These are phyloP conservation scores for Trematomus loennbergii DNA, from an alignment of 2,113 vertebrate species.

Conservation along the genomic window DNA sequence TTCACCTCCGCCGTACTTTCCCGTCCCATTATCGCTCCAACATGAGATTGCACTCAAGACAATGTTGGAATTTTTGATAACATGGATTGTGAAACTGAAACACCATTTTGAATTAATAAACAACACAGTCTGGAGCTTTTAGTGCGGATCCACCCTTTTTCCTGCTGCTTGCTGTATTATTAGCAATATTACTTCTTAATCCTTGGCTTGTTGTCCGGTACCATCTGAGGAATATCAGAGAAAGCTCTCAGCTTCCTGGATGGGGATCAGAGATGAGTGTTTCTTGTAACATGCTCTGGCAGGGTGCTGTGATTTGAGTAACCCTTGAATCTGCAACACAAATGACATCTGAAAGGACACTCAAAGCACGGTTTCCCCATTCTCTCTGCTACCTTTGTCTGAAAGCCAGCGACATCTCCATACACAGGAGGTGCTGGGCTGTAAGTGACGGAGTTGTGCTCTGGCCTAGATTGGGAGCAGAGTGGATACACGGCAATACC, in stretches of 20 bases:
- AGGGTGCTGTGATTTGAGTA: constrained; percentile 74
- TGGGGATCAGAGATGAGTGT: constrained; percentile 56
- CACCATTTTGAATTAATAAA: constrained; percentile 88
- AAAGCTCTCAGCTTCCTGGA: constrained; percentile 76
- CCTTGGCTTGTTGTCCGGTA: constrained; percentile 53
- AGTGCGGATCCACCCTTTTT: constrained; percentile 67
- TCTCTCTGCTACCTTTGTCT: constrained; percentile 52
- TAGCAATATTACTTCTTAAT: constrained; percentile 81
- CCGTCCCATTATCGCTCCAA: constrained; percentile 79
- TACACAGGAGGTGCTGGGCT: constrained; percentile 28
- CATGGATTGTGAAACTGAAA: constrained; percentile 83
- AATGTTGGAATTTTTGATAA: constrained; percentile 87
- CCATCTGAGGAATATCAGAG: constrained; percentile 70
- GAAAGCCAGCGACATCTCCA: constrained; percentile 59
- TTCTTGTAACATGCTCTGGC: constrained; percentile 62
- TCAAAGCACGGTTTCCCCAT: constrained; percentile 39
- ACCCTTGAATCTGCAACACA: constrained; percentile 57
- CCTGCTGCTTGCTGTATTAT: constrained; percentile 60
- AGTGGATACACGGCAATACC: constrained; percentile 19
- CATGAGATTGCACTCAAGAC: constrained; percentile 86
- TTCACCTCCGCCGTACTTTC: constrained; percentile 72
- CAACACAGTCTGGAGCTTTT: constrained; percentile 81
- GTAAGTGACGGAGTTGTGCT: constrained; percentile 33
- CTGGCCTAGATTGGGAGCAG: constrained; percentile 44
- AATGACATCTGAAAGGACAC: constrained; percentile 68